Base-by-base conservation (phyloP, 1,140 invertebrate species). In the Tetramorium parvispinum region DNA sequence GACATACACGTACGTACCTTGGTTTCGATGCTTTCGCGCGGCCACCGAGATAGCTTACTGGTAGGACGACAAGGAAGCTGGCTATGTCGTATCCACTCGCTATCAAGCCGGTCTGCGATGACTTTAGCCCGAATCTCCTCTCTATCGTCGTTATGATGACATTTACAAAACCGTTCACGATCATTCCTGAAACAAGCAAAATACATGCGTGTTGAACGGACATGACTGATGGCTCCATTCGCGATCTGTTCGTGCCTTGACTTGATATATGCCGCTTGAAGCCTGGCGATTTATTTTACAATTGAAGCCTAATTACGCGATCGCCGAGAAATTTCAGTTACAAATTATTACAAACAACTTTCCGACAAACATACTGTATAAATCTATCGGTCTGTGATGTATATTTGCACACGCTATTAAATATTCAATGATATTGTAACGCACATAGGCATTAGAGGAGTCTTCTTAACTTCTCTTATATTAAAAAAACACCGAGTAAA, bases 61-160 rank as follows among this genome's bases (percentile, higher is more conserved):
- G 98, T 2, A 98, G 97, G 61, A 98, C 96, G 86, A 97, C 97
- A 0, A 98, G 91, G 87, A 98, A 97, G 0, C 97, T 98, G 0
- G 97, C 97, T 88, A 98, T 96, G 92, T 98, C 98, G 91, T 98
- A 98, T n/a, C 96, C 97, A 78, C 97, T 97, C 37, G 97, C 97
- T 49, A 98, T 97, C 24, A 98, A 94, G 0, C 98, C 98, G 0
- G 97, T 97, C 92, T 98, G 97, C 51, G 97, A 97, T 5, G 97
- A 98, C 6, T 96, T 96, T 46, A 99, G 93, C 0, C 98, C 97
- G 91, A 98, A 99, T 71, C 98, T 96, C 81, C 96, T 96, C 93
- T 99, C 98, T 16, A 99, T 98, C 0, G 98, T 98, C 2, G 98
- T 98, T 82, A 99, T 98, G n/a, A 98, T 97, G 2, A 98, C 98